A percentile compares a stretch with the other conserved stretches of the same genome.
phyloP scores from a whole-genome alignment of 2,888 invertebrate species.

The Nomada ruficornis region DNA sequence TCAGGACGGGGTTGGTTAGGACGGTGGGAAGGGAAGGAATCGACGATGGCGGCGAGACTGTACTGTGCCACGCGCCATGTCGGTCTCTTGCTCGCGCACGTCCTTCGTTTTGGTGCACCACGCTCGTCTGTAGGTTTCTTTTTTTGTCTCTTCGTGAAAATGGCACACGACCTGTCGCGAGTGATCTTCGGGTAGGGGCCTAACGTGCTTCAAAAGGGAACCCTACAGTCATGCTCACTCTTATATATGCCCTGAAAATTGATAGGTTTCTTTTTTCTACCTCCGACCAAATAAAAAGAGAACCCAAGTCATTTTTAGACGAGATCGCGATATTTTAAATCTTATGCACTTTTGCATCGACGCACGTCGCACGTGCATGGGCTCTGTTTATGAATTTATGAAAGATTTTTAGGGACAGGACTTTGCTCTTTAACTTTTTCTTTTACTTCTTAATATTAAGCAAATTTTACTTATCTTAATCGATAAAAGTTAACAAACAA shows the following conservation, averaged over 20 bases:
- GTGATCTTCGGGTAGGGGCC: slow-evolving; percentile 27
- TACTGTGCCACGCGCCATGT: slow-evolving; percentile 82
- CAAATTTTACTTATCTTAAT: not conserved
- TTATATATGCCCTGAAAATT: slow-evolving; percentile 36
- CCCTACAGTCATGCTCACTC: not conserved
- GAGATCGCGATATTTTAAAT: slow-evolving; percentile 1
- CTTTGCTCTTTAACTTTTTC: not conserved
- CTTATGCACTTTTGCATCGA: slow-evolving; percentile 23
- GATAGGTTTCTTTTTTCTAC: slow-evolving; percentile 25
- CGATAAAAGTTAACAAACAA: too few species aligned
- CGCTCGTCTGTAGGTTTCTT: slow-evolving; percentile 51
- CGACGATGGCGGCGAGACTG: slow-evolving; percentile 79
- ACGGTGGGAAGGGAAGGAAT: slow-evolving; percentile 61
- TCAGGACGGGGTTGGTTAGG: slow-evolving; percentile 53
- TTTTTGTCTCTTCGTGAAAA: slow-evolving; percentile 57
- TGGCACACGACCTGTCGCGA: slow-evolving; percentile 62
- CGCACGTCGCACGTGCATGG: not conserved
- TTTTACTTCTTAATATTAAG: not conserved
- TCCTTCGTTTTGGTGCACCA: slow-evolving; percentile 60
- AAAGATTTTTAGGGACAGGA: not conserved
- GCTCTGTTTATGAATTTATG: not conserved
- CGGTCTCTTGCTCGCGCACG: slow-evolving; percentile 77
- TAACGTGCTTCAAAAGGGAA: slow-evolving; percentile 32
- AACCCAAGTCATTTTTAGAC: slow-evolving; percentile 47
- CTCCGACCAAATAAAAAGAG: slow-evolving; percentile 9